These are phyloP conservation scores for Sisor rabdophorus DNA, from an alignment of 2,113 vertebrate genomes.

Conservation along the genomic window DNA sequence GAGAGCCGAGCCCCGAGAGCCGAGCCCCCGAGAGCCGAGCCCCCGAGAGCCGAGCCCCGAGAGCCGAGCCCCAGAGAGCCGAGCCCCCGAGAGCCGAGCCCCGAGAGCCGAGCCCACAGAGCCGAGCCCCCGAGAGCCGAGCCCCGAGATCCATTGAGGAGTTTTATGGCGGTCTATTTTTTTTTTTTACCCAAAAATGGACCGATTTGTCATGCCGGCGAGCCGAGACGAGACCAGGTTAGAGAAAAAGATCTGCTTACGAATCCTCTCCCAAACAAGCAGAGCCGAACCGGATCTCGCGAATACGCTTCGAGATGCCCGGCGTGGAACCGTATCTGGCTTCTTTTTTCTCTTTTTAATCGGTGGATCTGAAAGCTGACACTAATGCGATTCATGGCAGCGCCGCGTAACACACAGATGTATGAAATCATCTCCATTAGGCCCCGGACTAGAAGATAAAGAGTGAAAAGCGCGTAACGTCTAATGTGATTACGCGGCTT, in stretches of 20 bases:
- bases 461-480: not conserved
- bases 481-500: not conserved
- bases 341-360: not conserved
- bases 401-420: slow-evolving; percentile 13
- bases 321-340: not conserved
- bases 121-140: no score
- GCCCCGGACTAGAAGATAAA: slow-evolving; percentile 4
- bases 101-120: no score
- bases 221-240: not conserved
- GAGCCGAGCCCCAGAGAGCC: no score
- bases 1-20: slow-evolving; percentile 4
- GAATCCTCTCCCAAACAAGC: not conserved
- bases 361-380: slow-evolving; percentile 21
- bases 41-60: slow-evolving; percentile 8
- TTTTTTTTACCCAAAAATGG: not conserved
- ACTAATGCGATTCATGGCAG: slow-evolving; percentile 28
- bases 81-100: no score
- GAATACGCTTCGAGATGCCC: not conserved
- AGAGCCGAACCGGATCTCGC: not conserved
- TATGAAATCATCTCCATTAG: slow-evolving; percentile 38
- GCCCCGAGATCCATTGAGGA: slow-evolving; percentile 20
- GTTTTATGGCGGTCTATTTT: not conserved
- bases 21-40: no score
- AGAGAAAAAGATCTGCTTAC: not conserved
- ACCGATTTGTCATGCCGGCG: not conserved